phyloP scores from a whole-genome alignment of 1,140 invertebrate genomes.

The Panulirus ornatus region DNA sequence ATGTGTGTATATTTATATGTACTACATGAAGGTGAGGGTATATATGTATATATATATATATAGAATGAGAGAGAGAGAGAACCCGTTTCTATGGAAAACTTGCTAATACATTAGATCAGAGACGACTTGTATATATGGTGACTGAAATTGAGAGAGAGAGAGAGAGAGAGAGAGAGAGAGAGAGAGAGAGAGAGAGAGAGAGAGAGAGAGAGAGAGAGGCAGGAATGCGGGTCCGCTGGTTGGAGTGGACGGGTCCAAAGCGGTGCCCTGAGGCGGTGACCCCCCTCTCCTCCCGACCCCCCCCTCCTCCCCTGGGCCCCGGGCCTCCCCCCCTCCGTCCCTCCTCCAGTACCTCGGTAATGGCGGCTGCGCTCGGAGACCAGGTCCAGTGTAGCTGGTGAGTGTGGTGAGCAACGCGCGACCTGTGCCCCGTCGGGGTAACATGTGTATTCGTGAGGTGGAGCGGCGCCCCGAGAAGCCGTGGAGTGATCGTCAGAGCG shows the following conservation, averaged over 20 bases:
- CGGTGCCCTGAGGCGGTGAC: not conserved
- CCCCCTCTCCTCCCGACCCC: constrained; percentile 4
- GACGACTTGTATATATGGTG: not conserved
- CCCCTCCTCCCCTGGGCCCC: not conserved
- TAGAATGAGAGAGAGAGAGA: too few species aligned
- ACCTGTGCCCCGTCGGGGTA: constrained; percentile 46
- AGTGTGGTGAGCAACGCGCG: constrained; percentile 45
- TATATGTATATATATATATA: too few species aligned
- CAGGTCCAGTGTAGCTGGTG: constrained; percentile 53
- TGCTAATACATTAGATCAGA: not conserved
- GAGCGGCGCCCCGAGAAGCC: constrained; percentile 41
- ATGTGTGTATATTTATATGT: too few species aligned
- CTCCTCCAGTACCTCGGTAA: constrained; percentile 54
- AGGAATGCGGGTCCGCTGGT: constrained; percentile 51
- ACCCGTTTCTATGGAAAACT: not conserved
- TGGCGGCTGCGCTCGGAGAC: constrained; percentile 50
- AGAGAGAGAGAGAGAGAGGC: constrained; percentile 48
- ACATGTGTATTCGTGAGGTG: constrained; percentile 57
- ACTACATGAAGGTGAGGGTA: too few species aligned
- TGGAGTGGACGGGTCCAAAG: constrained; percentile 42
- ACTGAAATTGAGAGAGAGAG: constrained; percentile 5
- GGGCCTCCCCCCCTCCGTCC: not conserved
- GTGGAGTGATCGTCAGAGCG: constrained; percentile 49
- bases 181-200: constrained; percentile 41
- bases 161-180: constrained; percentile 41